Evolutionary conservation across 1,140 invertebrate genomes (phyloP).

Genomic region (Euglossa dilemma): DNA sequence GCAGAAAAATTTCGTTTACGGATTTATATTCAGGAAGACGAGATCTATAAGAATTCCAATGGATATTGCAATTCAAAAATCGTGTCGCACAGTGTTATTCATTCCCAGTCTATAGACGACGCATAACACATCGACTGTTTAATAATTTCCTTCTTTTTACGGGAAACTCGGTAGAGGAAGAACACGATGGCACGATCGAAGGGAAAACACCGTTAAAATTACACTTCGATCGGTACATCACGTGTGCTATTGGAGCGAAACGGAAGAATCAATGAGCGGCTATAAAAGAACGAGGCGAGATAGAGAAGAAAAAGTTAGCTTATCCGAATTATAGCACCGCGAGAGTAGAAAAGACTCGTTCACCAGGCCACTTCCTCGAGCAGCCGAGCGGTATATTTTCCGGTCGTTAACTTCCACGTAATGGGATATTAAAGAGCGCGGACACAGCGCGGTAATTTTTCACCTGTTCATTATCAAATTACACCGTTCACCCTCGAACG

Average conservation of each 20-base stretch:
- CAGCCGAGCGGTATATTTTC: slow-evolving; percentile 32
- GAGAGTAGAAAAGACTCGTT: not conserved
- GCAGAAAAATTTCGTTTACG: too few species aligned
- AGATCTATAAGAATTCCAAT: too few species aligned
- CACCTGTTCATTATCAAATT: slow-evolving; percentile 37
- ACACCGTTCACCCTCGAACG: not conserved
- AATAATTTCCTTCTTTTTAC: too few species aligned
- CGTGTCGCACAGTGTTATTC: too few species aligned
- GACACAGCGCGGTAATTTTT: slow-evolving; percentile 5
- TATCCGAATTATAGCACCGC: slow-evolving; percentile 1
- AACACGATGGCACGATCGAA: too few species aligned
- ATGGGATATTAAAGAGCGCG: slow-evolving; percentile 27
- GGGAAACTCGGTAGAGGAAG: too few species aligned
- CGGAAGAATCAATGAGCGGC: not conserved
- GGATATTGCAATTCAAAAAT: too few species aligned
- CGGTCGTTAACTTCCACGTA: slow-evolving; percentile 31
- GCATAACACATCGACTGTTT: too few species aligned
- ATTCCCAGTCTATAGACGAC: too few species aligned
- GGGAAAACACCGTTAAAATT: not conserved
- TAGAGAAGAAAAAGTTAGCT: not conserved
- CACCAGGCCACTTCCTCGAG: slow-evolving; percentile 18
- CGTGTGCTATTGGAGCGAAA: not conserved
- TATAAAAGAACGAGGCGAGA: not conserved
- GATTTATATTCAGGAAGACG: too few species aligned
- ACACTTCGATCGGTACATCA: not conserved